Percentiles rank a stretch among this genome's conserved stretches.
phyloP scores from a whole-genome alignment of 1,140 invertebrate species.

The Macrosteles quadrilineatus region DNA sequence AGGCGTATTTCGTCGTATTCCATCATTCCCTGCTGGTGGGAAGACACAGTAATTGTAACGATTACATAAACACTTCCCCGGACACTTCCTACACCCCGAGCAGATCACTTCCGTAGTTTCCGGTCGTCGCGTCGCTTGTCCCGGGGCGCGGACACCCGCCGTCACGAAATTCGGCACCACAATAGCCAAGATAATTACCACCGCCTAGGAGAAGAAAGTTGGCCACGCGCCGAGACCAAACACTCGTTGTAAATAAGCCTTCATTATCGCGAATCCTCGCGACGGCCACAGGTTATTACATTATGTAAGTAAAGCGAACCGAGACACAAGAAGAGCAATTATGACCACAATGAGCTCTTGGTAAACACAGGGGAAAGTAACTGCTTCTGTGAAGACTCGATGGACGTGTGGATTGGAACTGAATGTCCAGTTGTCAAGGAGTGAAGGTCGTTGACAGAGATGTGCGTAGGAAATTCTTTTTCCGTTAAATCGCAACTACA shows the following conservation, averaged over 20 bases:
- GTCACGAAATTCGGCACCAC: conserved; percentile 7
- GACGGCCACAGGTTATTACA: not conserved
- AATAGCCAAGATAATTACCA: conserved; percentile 6
- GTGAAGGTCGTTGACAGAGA: too few relatives aligned
- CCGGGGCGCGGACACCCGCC: not conserved
- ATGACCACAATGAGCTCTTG: not conserved
- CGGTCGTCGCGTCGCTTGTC: not conserved
- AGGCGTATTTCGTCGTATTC: too few relatives aligned
- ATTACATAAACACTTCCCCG: too few relatives aligned
- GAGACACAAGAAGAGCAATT: not conserved
- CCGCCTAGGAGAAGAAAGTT: conserved; percentile 15
- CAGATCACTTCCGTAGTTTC: not conserved
- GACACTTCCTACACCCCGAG: too few relatives aligned
- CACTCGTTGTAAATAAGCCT: conserved; percentile 3
- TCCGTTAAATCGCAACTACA: too few relatives aligned
- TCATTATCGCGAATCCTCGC: not conserved
- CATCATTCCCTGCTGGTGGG: too few relatives aligned
- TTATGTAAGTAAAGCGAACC: not conserved
- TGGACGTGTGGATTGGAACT: too few relatives aligned
- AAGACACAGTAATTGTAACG: too few relatives aligned
- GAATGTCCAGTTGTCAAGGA: too few relatives aligned
- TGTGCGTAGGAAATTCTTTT: too few relatives aligned
- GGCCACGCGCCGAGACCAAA: not conserved
- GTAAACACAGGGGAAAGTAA: conserved; percentile 3
- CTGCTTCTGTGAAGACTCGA: not conserved